These are phyloP conservation scores for Helicoverpa armigera DNA, from an alignment of 1,140 invertebrate species.

Conservation along the genomic window DNA sequence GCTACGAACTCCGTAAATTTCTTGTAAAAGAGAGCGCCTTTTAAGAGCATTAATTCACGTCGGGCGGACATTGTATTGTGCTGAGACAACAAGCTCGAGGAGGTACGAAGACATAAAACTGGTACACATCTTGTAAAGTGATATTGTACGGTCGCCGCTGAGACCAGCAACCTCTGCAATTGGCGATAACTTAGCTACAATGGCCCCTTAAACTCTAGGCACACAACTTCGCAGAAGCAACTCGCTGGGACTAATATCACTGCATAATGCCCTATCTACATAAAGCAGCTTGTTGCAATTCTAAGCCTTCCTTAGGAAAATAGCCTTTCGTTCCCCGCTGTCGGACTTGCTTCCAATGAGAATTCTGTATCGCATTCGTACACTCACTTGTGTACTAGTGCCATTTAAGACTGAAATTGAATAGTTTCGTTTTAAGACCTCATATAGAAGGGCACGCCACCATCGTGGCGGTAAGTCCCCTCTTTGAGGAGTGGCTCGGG, in stretches of 20 bases:
- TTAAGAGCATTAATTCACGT: neutral
- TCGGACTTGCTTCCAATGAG: conserved; percentile 8
- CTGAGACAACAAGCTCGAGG: conserved; percentile 24
- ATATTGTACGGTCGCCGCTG: conserved; percentile 43
- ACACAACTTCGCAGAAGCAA: conserved; percentile 52
- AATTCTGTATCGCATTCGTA: neutral
- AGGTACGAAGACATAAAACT: conserved; percentile 34
- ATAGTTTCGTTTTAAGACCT: conserved; percentile 7
- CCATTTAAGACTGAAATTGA: conserved; percentile 23
- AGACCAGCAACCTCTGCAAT: conserved; percentile 52
- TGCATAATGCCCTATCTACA: conserved; percentile 53
- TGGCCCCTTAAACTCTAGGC: conserved; percentile 54
- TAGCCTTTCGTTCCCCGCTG: conserved; percentile 17
- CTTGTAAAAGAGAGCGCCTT: neutral
- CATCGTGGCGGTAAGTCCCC: no score
- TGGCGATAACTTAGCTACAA: conserved; percentile 57
- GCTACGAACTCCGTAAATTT: neutral
- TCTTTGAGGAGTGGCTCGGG: no score
- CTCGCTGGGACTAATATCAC: conserved; percentile 52
- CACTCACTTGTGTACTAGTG: neutral
- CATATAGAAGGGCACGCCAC: no score
- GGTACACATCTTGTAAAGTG: conserved; percentile 37
- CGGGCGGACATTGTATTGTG: conserved; percentile 2
- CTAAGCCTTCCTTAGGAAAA: conserved; percentile 49
- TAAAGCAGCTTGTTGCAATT: conserved; percentile 52